These are phyloP conservation scores for Oreonectes daqikongensis DNA, from an alignment of 2,797 vertebrate genomes.

Conservation along the genomic window DNA sequence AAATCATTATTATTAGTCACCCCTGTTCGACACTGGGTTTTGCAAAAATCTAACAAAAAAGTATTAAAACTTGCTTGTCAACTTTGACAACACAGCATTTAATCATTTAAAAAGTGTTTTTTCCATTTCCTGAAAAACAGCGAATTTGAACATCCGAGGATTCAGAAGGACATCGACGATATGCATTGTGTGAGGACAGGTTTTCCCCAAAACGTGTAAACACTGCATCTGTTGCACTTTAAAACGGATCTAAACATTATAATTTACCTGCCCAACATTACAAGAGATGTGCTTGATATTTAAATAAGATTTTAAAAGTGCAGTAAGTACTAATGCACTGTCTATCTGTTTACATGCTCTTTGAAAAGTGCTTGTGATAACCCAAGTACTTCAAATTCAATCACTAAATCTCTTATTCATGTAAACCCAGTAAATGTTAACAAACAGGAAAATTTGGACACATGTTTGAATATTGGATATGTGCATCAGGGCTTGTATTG, in stretches of 20 bases:
- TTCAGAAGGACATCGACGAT: too few relatives aligned
- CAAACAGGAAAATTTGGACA: not conserved
- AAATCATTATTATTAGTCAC: too few relatives aligned
- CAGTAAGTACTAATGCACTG: not conserved
- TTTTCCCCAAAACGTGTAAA: not conserved
- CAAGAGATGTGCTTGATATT: not conserved
- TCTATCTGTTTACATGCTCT: not conserved
- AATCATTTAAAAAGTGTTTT: too few relatives aligned
- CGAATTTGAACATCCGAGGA: too few relatives aligned
- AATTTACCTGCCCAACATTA: not conserved
- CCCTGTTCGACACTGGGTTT: too few relatives aligned
- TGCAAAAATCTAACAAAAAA: too few relatives aligned
- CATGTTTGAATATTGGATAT: not conserved
- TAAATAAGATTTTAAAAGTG: not conserved
- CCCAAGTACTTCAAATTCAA: not conserved
- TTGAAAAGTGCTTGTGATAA: not conserved
- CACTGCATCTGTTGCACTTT: not conserved
- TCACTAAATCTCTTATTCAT: not conserved
- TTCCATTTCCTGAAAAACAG: too few relatives aligned
- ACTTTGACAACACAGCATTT: too few relatives aligned
- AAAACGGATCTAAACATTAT: not conserved
- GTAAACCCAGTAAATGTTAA: not conserved
- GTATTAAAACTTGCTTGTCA: too few relatives aligned
- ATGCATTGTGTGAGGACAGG: not conserved
- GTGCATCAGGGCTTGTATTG: not conserved